These are phyloP conservation scores for Mus spretus DNA, from an alignment of 2,797 vertebrate species.

Conservation along the genomic window DNA sequence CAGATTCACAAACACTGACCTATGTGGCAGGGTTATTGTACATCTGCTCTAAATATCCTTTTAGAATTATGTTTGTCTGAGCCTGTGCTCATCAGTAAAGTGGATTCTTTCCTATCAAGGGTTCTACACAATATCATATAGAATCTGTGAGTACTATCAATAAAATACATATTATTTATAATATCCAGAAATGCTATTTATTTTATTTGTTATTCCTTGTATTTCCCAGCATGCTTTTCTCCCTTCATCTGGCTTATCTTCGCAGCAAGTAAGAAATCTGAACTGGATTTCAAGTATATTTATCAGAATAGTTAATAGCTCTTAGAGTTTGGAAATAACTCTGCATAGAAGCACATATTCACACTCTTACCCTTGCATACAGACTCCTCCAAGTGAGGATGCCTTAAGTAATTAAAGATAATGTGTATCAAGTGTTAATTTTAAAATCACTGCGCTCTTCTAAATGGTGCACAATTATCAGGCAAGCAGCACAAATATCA, in stretches of 20 bases:
- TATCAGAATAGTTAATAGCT: neutral
- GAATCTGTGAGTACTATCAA: neutral
- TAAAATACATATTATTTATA: slow-evolving; percentile 33
- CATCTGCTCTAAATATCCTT: slow-evolving; percentile 2
- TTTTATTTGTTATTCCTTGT: neutral
- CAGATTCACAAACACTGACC: neutral
- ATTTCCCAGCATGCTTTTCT: slow-evolving; percentile 20
- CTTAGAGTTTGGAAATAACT: slow-evolving; percentile 1
- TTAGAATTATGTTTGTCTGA: neutral
- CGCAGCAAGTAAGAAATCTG: slow-evolving; percentile 37
- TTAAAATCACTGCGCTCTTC: slow-evolving; percentile 67
- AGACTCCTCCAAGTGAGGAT: neutral
- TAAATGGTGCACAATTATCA: slow-evolving; percentile 64
- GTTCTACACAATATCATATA: neutral
- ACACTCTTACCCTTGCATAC: neutral
- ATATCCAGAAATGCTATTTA: neutral
- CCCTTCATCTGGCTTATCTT: neutral
- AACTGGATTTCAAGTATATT: slow-evolving; percentile 15
- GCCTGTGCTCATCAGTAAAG: slow-evolving; percentile 33
- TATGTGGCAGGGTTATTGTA: neutral
- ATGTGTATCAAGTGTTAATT: slow-evolving; percentile 71
- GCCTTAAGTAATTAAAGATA: slow-evolving; percentile 72
- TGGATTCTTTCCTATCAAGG: slow-evolving; percentile 1
- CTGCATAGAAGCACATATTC: neutral
- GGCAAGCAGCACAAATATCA: slow-evolving; percentile 70